Percentiles rank a stretch among this genome's conserved stretches.
Evolutionary conservation across 2,888 invertebrate genomes (phyloP).

Genomic region (Chrysolina haemoptera): DNA sequence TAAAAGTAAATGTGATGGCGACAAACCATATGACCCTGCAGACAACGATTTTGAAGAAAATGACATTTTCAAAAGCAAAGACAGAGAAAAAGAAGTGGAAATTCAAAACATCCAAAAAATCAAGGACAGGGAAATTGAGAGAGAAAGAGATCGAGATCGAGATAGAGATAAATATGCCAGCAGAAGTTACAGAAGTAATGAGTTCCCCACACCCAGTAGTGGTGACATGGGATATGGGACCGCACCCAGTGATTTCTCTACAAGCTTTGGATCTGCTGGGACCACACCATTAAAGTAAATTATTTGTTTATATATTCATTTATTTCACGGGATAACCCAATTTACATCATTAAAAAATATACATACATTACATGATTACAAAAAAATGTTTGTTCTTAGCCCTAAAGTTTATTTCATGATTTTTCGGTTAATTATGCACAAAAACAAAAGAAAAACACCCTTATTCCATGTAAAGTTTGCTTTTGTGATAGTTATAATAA

Average conservation of each 20-base stretch:
- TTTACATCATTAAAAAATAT: no score
- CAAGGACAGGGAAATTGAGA: slow-evolving; percentile 47
- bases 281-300: slow-evolving; percentile 69
- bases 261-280: slow-evolving; percentile 70
- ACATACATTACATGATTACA: no score
- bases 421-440: no score
- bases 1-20: slow-evolving; percentile 56
- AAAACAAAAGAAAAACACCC: no score
- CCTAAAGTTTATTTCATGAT: no score
- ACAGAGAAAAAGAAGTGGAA: slow-evolving; percentile 26
- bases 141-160: slow-evolving; percentile 48
- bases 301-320: no score
- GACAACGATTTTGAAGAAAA: slow-evolving; percentile 55
- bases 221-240: slow-evolving; percentile 72
- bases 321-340: no score
- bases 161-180: slow-evolving; percentile 62
- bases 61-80: slow-evolving; percentile 38
- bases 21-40: slow-evolving; percentile 57
- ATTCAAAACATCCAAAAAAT: slow-evolving; percentile 11
- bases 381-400: no score
- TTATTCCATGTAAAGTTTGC: no score
- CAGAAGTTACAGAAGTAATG: slow-evolving; percentile 57
- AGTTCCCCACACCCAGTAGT: slow-evolving; percentile 65
- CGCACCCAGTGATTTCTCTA: slow-evolving; percentile 72
- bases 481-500: no score